Base-by-base conservation (phyloP, 2,888 invertebrate species). In the Xestia sexstrigata region DNA sequence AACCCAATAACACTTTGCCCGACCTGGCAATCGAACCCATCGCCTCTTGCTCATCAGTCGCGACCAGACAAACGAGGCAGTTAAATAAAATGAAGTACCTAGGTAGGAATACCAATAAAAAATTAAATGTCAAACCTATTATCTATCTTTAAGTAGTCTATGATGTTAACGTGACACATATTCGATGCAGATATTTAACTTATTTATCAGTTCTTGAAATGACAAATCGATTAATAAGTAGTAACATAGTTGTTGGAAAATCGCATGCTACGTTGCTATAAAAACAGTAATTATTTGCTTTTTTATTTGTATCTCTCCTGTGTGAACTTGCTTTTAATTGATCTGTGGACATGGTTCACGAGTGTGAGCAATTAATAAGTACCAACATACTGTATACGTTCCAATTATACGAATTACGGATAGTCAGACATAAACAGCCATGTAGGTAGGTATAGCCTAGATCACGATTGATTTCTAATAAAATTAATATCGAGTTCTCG, bases 261-360 rank as follows among this genome's bases (percentile, higher is more conserved):
- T 83, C 60, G 79, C 82, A 82, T 81, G 85, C 74, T 30, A 72
- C 45, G 39, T 74, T 60, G 45, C 79, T 30, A 79, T 79, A 82
- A 79, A 80, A 72, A 77, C 77, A 26, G 30, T 65, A 13, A 70
- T 86, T 82, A 85, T 76, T n/a, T 66, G 23, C 26, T 68, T 78
- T 78, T 81, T 70, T 65, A 66, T 72, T 67, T 39, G n/a, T 77
- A 65, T 66, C 30, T 65, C 58, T 71, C 47, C 52, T 72, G 58
- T 81, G 81, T 81, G 78, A 81, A 78, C 76, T 84, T 87, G 78
- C 63, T 69, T 76, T 65, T 79, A 78, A 87, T 87, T 85, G 68
- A 69, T 72, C 65, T 67, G 39, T 60, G 52, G n/a, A 47, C 39
- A 73, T 78, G 77, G 60, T 65, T 70, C 71, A 83, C 55, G 77